Evolutionary conservation across 2,113 vertebrate genomes (phyloP).

Genomic region (Meleagris gallopavo): DNA sequence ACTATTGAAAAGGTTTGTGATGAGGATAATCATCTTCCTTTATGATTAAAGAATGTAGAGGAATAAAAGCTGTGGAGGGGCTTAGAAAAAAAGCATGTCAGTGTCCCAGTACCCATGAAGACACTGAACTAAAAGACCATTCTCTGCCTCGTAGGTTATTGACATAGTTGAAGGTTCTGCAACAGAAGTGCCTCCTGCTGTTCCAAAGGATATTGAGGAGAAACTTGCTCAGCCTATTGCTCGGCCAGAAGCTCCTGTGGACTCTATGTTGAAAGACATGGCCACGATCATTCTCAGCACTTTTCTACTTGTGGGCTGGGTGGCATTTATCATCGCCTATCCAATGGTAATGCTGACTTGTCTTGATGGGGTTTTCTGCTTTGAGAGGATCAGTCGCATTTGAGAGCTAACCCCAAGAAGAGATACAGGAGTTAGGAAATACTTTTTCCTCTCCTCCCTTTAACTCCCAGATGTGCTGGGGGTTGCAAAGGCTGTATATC

Average conservation of each 20-base stretch:
- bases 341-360: slow-evolving; percentile 84
- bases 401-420: not conserved
- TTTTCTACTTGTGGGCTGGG: slow-evolving; percentile 94
- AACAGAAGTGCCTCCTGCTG: slow-evolving; percentile 67
- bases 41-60: not conserved
- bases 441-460: not conserved
- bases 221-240: slow-evolving; percentile 55
- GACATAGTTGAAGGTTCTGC: slow-evolving; percentile 84
- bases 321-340: slow-evolving; percentile 96
- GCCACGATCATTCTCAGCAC: slow-evolving; percentile 96
- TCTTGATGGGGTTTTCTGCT: not conserved
- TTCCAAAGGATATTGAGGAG: slow-evolving; percentile 84
- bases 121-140: not conserved
- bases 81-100: not conserved
- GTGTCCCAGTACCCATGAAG: not conserved
- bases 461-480: not conserved
- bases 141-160: slow-evolving; percentile 79
- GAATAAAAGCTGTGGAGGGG: not conserved
- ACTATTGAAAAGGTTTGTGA: slow-evolving; percentile 84
- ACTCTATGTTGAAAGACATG: slow-evolving; percentile 95
- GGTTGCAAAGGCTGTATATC: not conserved
- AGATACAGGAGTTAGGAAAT: not conserved
- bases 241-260: slow-evolving; percentile 87
- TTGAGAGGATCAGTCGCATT: not conserved
- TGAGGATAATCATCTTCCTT: not conserved